These are phyloP conservation scores for Coptotermes formosanus DNA, from an alignment of 1,140 invertebrate genomes.

Conservation along the genomic window DNA sequence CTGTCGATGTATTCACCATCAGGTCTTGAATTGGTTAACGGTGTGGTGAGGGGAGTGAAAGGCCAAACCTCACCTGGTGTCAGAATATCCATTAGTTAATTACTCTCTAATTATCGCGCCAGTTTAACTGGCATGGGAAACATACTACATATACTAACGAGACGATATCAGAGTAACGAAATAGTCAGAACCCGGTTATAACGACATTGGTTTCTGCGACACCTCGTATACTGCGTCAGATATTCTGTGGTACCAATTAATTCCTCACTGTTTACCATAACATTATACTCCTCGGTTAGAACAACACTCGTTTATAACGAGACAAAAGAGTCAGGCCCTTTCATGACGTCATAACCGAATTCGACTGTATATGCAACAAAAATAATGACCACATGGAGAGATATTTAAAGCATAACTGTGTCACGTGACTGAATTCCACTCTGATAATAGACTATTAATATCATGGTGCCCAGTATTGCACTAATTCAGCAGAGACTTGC, in stretches of 20 bases:
- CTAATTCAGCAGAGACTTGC: not conserved
- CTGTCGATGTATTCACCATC: not conserved
- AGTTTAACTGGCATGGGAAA: not conserved
- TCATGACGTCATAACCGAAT: no score
- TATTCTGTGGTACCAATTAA: no score
- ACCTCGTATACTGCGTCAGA: no score
- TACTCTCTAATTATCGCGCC: not conserved
- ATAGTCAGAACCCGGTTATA: no score
- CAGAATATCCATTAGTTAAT: not conserved
- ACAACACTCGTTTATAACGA: no score
- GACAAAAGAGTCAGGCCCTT: no score
- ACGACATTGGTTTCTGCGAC: no score
- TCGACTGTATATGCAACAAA: not conserved
- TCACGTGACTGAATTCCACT: not conserved
- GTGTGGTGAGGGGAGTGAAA: not conserved
- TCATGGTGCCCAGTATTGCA: not conserved
- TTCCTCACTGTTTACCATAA: no score
- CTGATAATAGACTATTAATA: not conserved
- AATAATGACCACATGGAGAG: not conserved
- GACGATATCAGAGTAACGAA: not conserved
- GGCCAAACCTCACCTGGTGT: not conserved
- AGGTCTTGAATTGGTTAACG: not conserved
- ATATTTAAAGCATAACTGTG: not conserved
- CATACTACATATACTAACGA: not conserved
- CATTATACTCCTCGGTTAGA: no score